Evolutionary conservation across 2,113 vertebrate genomes (phyloP), one percentile per base, ranked within the genome.

Genomic region (Salvelinus namaycush): DNA sequence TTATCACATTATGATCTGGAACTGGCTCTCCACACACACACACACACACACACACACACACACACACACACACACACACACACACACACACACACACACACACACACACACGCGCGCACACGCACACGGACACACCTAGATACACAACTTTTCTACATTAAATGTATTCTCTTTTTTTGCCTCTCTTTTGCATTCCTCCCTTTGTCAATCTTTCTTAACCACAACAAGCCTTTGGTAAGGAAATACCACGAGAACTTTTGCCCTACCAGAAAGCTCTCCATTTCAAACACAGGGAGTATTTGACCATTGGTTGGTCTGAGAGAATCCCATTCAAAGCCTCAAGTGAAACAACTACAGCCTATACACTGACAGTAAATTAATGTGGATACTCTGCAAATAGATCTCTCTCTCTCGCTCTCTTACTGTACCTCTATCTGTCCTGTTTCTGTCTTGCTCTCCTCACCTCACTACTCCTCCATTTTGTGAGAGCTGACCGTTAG

Each of bases 401-500:
- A 71, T 79, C 80, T 81, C 22, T 64, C 60, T 5, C n/a, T 9
- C 60, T 24, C 60, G 2, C 20, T 22, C n/a, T n/a, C 60, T 64
- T 8, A 22, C 60, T 39, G 39, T 39, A 39, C 39, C 39, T 44
- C 54, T 18, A 57, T 57, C 54, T 57, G 54, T 57, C 54, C 20
- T 9, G n/a, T 24, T 16, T 62, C 59, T 24, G 24, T 57, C 44
- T 57, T 16, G 57, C 77, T 31, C 67, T 87, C 76, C 79, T 83
- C 60, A 59, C 83, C 80, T 76, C 73, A 39, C 62, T 70, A 60
- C 81, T 62, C 51, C 62, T 72, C 84, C 86, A 87, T 87, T 85
- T 84, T 88, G 87, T 86, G 78, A 84, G 81, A 82, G 39, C 57
- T 74, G 72, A 84, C 79, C 82, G 78, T 87, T 82, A 83, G 87